Evolutionary conservation across 2,888 invertebrate genomes (phyloP), one percentile per base, ranked within the genome.

Genomic region (Oscheius sp.): DNA sequence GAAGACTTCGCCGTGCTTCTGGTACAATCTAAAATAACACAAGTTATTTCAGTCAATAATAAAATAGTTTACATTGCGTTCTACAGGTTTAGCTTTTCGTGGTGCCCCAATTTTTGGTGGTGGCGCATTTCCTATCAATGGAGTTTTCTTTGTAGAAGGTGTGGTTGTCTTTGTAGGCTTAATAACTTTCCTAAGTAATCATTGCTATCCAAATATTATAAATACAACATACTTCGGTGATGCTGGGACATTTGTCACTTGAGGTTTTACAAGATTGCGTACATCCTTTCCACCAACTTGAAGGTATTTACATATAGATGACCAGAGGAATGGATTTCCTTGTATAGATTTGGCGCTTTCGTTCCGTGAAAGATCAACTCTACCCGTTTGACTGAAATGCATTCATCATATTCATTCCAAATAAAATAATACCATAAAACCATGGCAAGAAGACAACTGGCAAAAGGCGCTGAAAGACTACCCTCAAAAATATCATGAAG

Each of bases 391-490:
- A 56, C 66, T 66, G 21, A 55, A 56, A 25, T 1, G 18, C 12
- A 43, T 16, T n/a, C 12, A 18, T 1, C 41, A 41, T 35, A 49
- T 18, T 16, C 2, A 35, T 9, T 25, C 5, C 5, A 27, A 61
- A 58, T 6, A 35, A 35, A 27, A 64, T 18, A 58, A 45, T 29
- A 76, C 76, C 77, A 76, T 5, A 78, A 56, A 69, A 80, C 52
- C 18, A 61, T 66, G 45, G 78, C 66, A 52, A 78, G 63, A 0
- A 80, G 66, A 6, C 73, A 43, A 61, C 82, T 75, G 9, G 85
- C 86, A 72, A 79, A 84, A 27, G 82, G 69, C 9, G 70, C 66
- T 16, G 81, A 73, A 21, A 59, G 52, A 18, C 76, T 77, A 55
- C 69, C 72, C n/a, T 49, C 46, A 23, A 83, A 76, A 13, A 55